Conservation (phyloP, 2,113 vertebrate species). For the Psammodynastes pulverulentus region DNA sequence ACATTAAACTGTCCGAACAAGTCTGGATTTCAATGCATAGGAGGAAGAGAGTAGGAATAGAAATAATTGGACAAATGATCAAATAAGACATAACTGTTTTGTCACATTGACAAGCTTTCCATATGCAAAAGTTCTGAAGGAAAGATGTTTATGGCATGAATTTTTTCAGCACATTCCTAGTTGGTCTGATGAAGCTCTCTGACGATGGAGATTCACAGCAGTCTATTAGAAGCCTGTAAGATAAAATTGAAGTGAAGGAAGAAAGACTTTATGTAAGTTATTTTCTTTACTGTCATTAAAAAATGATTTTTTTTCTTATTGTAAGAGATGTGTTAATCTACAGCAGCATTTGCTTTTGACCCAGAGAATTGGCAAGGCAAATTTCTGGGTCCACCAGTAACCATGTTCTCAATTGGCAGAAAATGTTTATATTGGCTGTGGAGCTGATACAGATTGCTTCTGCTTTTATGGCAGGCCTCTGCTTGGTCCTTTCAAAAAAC, state of each 20-base stretch:
- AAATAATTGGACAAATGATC: not conserved
- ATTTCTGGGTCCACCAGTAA: not conserved
- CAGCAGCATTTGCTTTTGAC: not conserved
- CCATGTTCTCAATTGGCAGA: not conserved
- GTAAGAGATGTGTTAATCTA: not conserved
- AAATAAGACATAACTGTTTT: not conserved
- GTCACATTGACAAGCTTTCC: not conserved
- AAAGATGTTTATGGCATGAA: not conserved
- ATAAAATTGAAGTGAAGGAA: not conserved
- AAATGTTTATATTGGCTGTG: not conserved
- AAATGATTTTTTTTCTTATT: not conserved
- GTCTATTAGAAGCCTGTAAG: not conserved
- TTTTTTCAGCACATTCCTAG: not conserved
- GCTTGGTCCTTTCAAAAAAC: not conserved
- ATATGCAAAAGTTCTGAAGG: not conserved
- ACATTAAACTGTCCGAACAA: not conserved
- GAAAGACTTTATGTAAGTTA: not conserved
- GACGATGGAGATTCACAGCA: not conserved
- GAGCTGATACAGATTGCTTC: not conserved
- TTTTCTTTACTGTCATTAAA: not conserved
- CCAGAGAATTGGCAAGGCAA: not conserved
- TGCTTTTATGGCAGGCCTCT: not conserved
- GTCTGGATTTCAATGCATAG: not conserved
- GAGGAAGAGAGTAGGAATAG: not conserved
- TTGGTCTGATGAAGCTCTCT: not conserved